Base-by-base conservation (phyloP, 2,797 vertebrate species). In the Mus spretus region DNA sequence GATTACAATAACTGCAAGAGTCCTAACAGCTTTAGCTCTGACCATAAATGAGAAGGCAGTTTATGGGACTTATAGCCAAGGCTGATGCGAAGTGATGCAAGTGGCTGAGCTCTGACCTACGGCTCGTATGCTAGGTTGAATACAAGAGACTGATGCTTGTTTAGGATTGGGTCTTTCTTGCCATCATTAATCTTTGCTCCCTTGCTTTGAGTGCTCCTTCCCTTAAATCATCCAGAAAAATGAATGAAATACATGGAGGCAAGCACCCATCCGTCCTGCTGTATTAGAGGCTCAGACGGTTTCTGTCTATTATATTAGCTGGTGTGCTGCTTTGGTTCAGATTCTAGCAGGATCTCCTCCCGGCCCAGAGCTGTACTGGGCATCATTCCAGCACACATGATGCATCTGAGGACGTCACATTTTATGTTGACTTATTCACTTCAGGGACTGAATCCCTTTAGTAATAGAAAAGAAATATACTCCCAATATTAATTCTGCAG, bases 401-500 rank as follows among this genome's bases (percentile, higher is more conserved):
- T 67, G 50, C 37, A n/a, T 88, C 9, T 91, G 77, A 94, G 70
- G 77, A 70, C n/a, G 14, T 4, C 3, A 13, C 12, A 6, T 84
- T 84, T 65, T 20, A 65, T 4, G 14, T 26, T 34, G 17, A n/a
- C 44, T 55, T 57, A 80, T 55, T 37, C 53, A 88, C 88, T 88
- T 96, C 22, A 83, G 74, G 55, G 50, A 8, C 95, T 12, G 8
- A 44, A 70, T 95, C 31, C 37, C 37, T 84, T 96, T 93, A 70
- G 72, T 96, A 88, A 94, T 89, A 84, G 96, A 93, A 87, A 90
- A 63, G 89, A 19, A 96, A 89, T 90, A 82, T 65, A 50, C 8
- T 20, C 72, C 7, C 37, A 31, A 26, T 19, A 37, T 83, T 40
- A 61, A 19, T 44, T 28, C 9, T 4, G 31, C 26, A 63, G 14